Evolutionary conservation across 2,888 invertebrate genomes (phyloP).

Genomic region (Clanis bilineata): DNA sequence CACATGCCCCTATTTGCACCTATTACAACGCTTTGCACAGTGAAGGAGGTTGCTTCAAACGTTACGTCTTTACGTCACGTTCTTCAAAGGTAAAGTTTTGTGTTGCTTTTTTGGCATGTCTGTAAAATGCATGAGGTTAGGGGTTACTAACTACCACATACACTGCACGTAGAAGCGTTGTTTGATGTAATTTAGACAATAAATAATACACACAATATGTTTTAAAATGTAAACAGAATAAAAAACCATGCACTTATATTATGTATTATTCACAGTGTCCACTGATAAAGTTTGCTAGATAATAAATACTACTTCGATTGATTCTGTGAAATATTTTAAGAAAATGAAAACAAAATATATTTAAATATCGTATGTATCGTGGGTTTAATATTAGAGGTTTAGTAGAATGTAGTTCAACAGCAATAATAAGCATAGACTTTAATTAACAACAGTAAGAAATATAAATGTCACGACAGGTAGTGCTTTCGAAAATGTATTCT

Average conservation of each 20-base stretch:
- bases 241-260: slow-evolving; percentile 67
- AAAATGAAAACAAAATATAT: background rate
- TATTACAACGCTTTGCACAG: slow-evolving; percentile 76
- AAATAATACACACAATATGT: background rate
- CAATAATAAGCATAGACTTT: background rate
- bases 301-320: background rate
- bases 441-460: background rate
- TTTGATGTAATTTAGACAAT: slow-evolving; percentile 12
- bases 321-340: background rate
- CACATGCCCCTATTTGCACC: slow-evolving; percentile 45
- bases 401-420: background rate
- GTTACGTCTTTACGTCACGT: slow-evolving; percentile 63
- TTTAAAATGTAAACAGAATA: slow-evolving; percentile 47
- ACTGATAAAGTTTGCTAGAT: background rate
- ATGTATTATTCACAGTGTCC: slow-evolving; percentile 19
- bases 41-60: slow-evolving; percentile 71
- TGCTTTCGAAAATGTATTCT: background rate
- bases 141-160: slow-evolving; percentile 35
- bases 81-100: slow-evolving; percentile 75
- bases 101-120: slow-evolving; percentile 78
- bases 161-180: slow-evolving; percentile 24
- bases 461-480: slow-evolving; percentile 4
- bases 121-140: slow-evolving; percentile 41
- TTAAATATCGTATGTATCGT: background rate
- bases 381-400: slow-evolving; percentile 17